Evolutionary conservation across 2,113 vertebrate genomes (phyloP).

Genomic region (Tachycineta bicolor): DNA sequence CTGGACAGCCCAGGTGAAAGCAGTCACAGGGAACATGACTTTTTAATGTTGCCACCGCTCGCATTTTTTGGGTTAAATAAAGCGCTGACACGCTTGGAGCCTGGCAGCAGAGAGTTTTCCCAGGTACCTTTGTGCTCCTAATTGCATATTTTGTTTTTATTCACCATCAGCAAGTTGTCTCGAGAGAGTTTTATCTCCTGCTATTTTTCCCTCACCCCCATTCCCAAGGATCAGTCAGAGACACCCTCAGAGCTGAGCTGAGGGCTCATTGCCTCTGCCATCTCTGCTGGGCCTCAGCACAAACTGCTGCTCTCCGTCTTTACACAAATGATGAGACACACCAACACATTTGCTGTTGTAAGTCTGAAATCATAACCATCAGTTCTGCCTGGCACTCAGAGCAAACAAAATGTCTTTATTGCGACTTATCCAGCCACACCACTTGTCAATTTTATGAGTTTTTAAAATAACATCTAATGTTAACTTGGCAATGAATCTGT

Average conservation of each 20-base stretch:
- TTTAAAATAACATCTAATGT: slow-evolving; percentile 11
- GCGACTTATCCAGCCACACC: neutral
- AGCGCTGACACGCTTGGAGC: neutral
- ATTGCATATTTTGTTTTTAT: neutral
- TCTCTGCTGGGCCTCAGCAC: neutral
- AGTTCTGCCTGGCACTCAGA: neutral
- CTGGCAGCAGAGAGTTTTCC: neutral
- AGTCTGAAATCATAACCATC: neutral
- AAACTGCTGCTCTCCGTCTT: neutral
- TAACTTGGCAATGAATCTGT: neutral
- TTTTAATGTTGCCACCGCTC: neutral
- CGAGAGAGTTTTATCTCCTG: neutral
- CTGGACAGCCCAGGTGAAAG: neutral
- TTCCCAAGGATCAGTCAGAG: fast-evolving
- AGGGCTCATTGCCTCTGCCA: neutral
- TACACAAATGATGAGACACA: neutral
- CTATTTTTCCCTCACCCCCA: neutral
- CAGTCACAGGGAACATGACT: neutral
- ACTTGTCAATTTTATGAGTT: slow-evolving; percentile 1
- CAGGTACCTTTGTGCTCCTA: neutral
- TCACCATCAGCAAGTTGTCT: neutral
- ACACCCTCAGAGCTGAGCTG: neutral
- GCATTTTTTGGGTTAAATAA: neutral
- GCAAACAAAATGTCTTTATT: neutral
- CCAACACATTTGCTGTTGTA: neutral